Evolutionary conservation across 2,888 invertebrate genomes (phyloP).

Genomic region (Silvanus unidentatus): DNA sequence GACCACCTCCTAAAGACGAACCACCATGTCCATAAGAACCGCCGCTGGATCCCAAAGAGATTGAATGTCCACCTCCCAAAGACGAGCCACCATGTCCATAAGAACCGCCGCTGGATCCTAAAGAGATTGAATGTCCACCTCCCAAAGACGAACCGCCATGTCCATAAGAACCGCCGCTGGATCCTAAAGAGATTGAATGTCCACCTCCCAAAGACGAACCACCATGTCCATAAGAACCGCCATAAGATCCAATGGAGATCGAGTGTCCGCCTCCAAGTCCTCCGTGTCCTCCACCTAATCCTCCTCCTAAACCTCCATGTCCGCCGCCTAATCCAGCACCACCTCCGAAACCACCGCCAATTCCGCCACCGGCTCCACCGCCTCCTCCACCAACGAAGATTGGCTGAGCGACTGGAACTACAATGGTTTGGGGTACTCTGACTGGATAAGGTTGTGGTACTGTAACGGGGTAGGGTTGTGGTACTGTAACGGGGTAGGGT

Average conservation of each 20-base stretch:
- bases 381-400: slow-evolving; percentile 26
- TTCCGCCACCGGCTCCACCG: slow-evolving; percentile 18
- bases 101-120: slow-evolving; percentile 10
- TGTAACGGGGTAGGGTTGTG: slow-evolving; percentile 53
- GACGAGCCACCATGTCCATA: slow-evolving; percentile 13
- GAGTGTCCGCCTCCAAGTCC: slow-evolving; percentile 21
- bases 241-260: slow-evolving; percentile 8
- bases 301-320: slow-evolving; percentile 17
- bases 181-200: slow-evolving; percentile 6
- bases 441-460: slow-evolving; percentile 51
- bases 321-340: slow-evolving; percentile 29
- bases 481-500: slow-evolving; percentile 47
- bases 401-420: slow-evolving; percentile 28
- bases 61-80: slow-evolving; percentile 9
- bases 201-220: slow-evolving; percentile 16
- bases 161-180: slow-evolving; percentile 11
- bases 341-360: slow-evolving; percentile 34
- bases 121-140: slow-evolving; percentile 6
- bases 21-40: neutral
- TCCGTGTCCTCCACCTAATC: slow-evolving; percentile 19
- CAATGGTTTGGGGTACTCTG: slow-evolving; percentile 33
- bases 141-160: slow-evolving; percentile 10
- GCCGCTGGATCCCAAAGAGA: slow-evolving; percentile 9
- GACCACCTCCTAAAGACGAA: slow-evolving; percentile 7
- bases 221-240: slow-evolving; percentile 10